Evolutionary conservation across 2,888 invertebrate genomes (phyloP).

Genomic region (Rosalia funebris): DNA sequence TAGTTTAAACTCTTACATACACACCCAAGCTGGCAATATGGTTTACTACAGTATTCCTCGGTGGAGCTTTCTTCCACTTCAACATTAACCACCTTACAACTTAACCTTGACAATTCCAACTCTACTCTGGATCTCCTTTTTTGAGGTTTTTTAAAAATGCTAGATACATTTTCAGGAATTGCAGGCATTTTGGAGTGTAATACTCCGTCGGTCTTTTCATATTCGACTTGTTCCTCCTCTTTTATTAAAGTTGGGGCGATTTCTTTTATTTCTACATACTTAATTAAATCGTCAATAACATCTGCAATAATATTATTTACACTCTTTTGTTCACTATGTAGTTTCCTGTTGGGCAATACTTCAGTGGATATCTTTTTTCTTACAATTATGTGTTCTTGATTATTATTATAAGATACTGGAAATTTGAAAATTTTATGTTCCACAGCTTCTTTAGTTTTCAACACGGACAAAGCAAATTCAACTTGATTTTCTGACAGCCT

Average conservation of each 20-base stretch:
- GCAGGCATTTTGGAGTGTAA: conserved; percentile 42
- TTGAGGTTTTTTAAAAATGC: conserved; percentile 33
- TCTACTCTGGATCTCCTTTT: conserved; percentile 47
- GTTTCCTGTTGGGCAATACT: neutral
- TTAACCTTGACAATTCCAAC: conserved; percentile 70
- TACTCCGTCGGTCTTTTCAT: conserved; percentile 40
- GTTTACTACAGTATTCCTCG: conserved; percentile 65
- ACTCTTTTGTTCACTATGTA: conserved; percentile 10
- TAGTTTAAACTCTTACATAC: conserved; percentile 71
- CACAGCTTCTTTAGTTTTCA: conserved; percentile 56
- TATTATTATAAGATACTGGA: conserved; percentile 69
- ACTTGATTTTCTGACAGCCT: conserved; percentile 66
- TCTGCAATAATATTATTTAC: conserved; percentile 30
- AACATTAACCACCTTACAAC: conserved; percentile 73
- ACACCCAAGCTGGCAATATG: conserved; percentile 73
- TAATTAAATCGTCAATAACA: conserved; percentile 68
- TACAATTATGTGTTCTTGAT: conserved; percentile 70
- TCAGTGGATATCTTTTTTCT: conserved; percentile 33
- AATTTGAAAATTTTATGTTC: conserved; percentile 64
- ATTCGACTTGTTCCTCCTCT: conserved; percentile 53
- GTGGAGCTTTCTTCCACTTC: conserved; percentile 55
- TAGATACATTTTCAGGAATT: conserved; percentile 29
- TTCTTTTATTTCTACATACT: conserved; percentile 71
- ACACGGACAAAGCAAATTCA: conserved; percentile 68
- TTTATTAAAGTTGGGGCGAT: conserved; percentile 68